phyloP scores from a whole-genome alignment of 1,140 invertebrate species.

The Adelges cooleyi region DNA sequence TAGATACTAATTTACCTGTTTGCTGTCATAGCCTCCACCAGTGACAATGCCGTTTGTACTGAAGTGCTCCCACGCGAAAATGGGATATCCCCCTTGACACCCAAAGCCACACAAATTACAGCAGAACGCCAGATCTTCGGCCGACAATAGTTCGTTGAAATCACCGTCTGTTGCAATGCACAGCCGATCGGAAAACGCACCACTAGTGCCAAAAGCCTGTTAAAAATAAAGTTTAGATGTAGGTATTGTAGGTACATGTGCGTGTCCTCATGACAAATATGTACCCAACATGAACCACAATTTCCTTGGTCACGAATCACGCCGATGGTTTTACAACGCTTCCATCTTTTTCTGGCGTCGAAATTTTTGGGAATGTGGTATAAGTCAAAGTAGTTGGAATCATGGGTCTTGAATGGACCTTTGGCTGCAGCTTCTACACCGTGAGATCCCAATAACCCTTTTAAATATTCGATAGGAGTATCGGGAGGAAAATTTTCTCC shows the following conservation, averaged over 20 bases:
- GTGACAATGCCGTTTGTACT: constrained; percentile 44
- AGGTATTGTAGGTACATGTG: too few species aligned
- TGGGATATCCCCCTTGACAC: constrained; percentile 50
- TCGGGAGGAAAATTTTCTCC: not conserved
- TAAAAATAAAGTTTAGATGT: too few species aligned
- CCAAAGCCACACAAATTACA: constrained; percentile 53
- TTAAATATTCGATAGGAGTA: not conserved
- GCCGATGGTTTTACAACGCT: constrained; percentile 63
- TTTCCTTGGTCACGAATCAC: constrained; percentile 65
- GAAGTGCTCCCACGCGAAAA: constrained; percentile 49
- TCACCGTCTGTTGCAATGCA: constrained; percentile 51
- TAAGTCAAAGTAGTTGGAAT: not conserved
- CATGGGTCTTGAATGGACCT: not conserved
- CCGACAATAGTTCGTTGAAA: constrained; percentile 45
- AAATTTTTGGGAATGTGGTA: constrained; percentile 40
- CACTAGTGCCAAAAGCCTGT: constrained; percentile 46
- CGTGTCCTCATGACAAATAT: too few species aligned
- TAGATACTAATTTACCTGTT: too few species aligned
- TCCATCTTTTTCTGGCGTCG: constrained; percentile 67
- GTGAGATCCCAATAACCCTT: not conserved
- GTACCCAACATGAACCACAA: constrained; percentile 55
- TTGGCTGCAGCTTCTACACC: not conserved
- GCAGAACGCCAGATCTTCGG: constrained; percentile 52
- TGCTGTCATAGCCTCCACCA: constrained; percentile 48
- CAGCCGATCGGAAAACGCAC: constrained; percentile 54